phyloP scores from a whole-genome alignment of 2,113 vertebrate species.

The Tylochromis polylepis region DNA sequence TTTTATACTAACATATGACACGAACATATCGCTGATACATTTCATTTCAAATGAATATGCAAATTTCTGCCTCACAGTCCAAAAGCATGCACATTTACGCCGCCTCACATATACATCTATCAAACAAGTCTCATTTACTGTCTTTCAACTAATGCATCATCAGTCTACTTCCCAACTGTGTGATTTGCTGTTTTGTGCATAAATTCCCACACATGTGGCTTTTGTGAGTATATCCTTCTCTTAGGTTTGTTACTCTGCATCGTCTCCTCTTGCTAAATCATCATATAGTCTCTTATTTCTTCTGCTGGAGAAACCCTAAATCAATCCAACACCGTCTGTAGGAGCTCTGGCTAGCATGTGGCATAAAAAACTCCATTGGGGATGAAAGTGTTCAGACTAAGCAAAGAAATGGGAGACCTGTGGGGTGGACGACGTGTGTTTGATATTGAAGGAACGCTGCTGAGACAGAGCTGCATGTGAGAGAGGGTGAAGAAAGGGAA shows the following conservation, averaged over 20 bases:
- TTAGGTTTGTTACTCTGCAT: not conserved
- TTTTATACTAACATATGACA: not conserved
- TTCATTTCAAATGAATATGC: conserved; percentile 24
- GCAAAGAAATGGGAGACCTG: not conserved
- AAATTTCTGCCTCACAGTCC: not conserved
- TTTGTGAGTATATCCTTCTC: not conserved
- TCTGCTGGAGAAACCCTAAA: not conserved
- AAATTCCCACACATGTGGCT: not conserved
- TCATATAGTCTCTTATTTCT: not conserved
- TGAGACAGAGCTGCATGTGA: not conserved
- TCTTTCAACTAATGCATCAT: not conserved
- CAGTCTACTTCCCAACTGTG: not conserved
- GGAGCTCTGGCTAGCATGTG: not conserved
- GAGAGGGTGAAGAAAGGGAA: not conserved
- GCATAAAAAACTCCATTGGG: not conserved
- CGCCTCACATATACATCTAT: not conserved
- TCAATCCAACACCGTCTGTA: conserved; percentile 2
- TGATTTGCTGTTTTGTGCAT: not conserved
- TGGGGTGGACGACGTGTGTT: not conserved
- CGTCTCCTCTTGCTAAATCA: conserved; percentile 22
- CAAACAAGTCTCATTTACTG: conserved; percentile 20
- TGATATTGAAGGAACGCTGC: conserved; percentile 10
- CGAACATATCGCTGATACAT: not conserved
- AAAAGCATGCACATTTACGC: not conserved
- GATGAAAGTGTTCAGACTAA: not conserved